A percentile compares a stretch with the other conserved stretches of the same genome.
Evolutionary conservation across 1,140 invertebrate genomes (phyloP).

Genomic region (Drosophila pectinifera): DNA sequence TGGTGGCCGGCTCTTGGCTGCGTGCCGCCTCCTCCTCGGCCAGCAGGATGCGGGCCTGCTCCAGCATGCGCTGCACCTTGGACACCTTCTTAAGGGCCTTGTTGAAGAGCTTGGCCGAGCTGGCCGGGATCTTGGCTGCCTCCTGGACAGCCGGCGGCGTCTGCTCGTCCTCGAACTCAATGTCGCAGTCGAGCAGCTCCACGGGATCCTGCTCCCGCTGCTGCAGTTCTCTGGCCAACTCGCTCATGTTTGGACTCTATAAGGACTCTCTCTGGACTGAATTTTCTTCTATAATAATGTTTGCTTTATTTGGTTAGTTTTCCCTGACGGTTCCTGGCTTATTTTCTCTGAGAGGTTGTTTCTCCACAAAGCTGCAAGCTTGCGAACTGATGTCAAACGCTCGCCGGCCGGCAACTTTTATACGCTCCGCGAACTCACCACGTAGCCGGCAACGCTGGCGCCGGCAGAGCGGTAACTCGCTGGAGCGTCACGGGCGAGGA

Average conservation of each 20-base stretch:
- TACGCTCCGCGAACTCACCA: slow-evolving; percentile 25
- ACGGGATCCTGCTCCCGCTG: slow-evolving; percentile 6
- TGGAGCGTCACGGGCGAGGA: neutral
- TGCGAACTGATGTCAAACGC: slow-evolving; percentile 44
- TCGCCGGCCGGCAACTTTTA: slow-evolving; percentile 74
- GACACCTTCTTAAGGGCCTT: slow-evolving; percentile 65
- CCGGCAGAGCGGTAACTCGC: slow-evolving; percentile 7
- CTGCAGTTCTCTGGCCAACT: slow-evolving; percentile 12
- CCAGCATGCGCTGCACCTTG: slow-evolving; percentile 64
- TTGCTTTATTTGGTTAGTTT: neutral
- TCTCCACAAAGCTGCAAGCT: slow-evolving; percentile 37
- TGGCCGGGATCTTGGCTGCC: neutral
- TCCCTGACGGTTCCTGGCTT: slow-evolving; percentile 1
- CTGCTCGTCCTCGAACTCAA: slow-evolving; percentile 41
- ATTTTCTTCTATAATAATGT: neutral
- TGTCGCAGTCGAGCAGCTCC: slow-evolving; percentile 51
- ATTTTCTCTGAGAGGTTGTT: slow-evolving; percentile 1
- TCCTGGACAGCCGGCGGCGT: neutral
- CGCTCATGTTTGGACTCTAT: slow-evolving; percentile 8
- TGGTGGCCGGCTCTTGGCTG: neutral
- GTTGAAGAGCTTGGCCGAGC: slow-evolving; percentile 19
- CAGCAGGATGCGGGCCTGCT: slow-evolving; percentile 50
- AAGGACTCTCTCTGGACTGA: neutral
- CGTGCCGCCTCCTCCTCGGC: slow-evolving; percentile 30
- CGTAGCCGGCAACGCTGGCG: neutral